Base-by-base conservation (phyloP, 2,888 invertebrate genomes). In the Amiota mariae region DNA sequence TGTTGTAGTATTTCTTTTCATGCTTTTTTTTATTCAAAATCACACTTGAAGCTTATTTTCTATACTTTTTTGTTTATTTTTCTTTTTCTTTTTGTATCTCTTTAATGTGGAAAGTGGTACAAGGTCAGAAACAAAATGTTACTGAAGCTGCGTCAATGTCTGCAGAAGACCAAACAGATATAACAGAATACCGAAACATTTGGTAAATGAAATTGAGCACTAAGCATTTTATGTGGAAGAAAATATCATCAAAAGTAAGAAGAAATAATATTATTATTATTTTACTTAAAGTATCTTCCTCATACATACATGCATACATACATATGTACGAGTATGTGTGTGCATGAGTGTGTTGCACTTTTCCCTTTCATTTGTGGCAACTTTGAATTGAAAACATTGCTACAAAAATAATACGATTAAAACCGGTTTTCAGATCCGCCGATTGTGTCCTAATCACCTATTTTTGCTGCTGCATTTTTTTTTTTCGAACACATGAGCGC, bases 381-480 rank as follows among this genome's bases (percentile, higher is more conserved):
- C 8, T 13, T 48, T 12, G 18, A 57, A 57, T 8, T 18, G 11
- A 57, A 56, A 64, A 11, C 8, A 24, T 12, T 24, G 59, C 11
- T 11, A 15, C 66, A 49, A 20, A 63, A 46, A 11, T 9, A 54
- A 36, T n/a, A 54, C 12, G 10, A 12, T 64, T 63, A 20, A 78
- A 84, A 85, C 81, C 72, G 66, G 85, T 83, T 85, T 84, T 54
- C 47, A 18, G 36, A 24, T 57, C 13, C 11, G 49, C 72, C 36
- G 24, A 24, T 72, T 73, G 77, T 85, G 84, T 84, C 85, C 85
- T 80, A 85, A 85, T 84, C 85, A 75, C 79, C 78, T 79, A 81
- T 74, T 73, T 70, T 72, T 67, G 59, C 67, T 59, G 36, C 51
- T 66, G 66, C 57, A 66, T 56, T 66, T 66, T 46, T 56, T 66